Conservation (phyloP, 2,113 vertebrate species). For the Coturnix japonica region DNA sequence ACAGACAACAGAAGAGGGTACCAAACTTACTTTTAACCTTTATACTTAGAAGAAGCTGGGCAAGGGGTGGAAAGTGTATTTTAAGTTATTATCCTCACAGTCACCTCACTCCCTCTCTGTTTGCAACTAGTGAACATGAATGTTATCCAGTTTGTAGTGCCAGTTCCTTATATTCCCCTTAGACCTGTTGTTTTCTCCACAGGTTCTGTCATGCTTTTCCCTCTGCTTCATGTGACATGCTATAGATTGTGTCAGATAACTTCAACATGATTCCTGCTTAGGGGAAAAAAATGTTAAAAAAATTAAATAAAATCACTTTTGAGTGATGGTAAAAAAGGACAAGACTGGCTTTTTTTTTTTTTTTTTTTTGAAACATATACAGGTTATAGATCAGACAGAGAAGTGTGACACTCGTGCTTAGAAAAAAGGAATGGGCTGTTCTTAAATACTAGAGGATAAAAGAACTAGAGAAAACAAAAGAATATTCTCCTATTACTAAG, state of each 20-base stretch:
- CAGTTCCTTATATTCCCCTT: slow-evolving; percentile 32
- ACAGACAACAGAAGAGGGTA: slow-evolving; percentile 69
- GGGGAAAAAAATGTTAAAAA: neutral
- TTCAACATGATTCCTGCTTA: slow-evolving; percentile 41
- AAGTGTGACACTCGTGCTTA: neutral
- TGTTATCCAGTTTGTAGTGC: slow-evolving; percentile 44
- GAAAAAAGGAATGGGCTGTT: neutral
- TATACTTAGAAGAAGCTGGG: slow-evolving; percentile 62
- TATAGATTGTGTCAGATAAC: slow-evolving; percentile 53
- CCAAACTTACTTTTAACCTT: slow-evolving; percentile 78
- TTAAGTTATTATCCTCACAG: slow-evolving; percentile 69
- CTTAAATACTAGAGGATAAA: neutral
- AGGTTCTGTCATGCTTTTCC: slow-evolving; percentile 20
- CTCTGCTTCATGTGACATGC: slow-evolving; percentile 40
- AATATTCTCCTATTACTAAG: neutral
- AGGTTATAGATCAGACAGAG: neutral
- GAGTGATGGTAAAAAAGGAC: slow-evolving; percentile 18
- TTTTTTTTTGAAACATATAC: neutral
- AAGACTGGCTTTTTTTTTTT: neutral
- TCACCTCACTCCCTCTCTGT: slow-evolving; percentile 14
- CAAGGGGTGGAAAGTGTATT: slow-evolving; percentile 72
- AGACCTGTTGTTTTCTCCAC: slow-evolving; percentile 68
- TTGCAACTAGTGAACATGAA: slow-evolving; percentile 25
- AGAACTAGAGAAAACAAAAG: neutral
- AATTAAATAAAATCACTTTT: slow-evolving; percentile 23